These are phyloP conservation scores for Tokudaia tokunoshimensis DNA, from an alignment of 2,797 vertebrate species.

Conservation along the genomic window DNA sequence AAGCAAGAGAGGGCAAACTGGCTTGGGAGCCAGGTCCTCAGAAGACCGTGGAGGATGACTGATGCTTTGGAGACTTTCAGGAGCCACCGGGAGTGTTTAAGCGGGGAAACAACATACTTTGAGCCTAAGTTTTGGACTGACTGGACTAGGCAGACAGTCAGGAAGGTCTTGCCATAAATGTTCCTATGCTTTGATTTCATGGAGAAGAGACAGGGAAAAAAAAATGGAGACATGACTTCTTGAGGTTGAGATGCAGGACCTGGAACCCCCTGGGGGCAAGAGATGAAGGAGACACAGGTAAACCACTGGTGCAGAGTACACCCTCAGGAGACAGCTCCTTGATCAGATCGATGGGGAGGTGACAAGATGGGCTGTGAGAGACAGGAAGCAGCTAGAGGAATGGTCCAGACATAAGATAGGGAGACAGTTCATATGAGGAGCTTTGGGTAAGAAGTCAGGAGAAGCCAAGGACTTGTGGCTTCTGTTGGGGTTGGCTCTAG, in stretches of 20 bases:
- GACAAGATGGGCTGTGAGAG: background rate
- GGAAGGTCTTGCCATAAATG: background rate
- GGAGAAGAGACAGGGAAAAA: background rate
- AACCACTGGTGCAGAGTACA: background rate
- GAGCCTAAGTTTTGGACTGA: background rate
- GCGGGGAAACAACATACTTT: background rate
- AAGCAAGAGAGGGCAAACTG: background rate
- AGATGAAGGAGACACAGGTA: background rate
- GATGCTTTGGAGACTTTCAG: background rate
- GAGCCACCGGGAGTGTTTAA: background rate
- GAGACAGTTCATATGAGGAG: background rate
- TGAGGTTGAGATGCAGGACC: background rate
- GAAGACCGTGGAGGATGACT: background rate
- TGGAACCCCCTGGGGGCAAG: background rate
- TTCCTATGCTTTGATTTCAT: background rate
- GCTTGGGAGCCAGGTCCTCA: background rate
- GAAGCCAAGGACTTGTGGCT: background rate
- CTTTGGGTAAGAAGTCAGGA: background rate
- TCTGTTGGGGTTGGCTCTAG: background rate
- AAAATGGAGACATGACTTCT: background rate
- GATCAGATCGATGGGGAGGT: background rate
- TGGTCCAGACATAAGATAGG: background rate
- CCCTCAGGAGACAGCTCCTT: background rate
- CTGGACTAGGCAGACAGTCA: background rate
- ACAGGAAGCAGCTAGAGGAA: background rate